These are phyloP conservation scores for Lithophane ornitopus DNA, from an alignment of 2,888 invertebrate species.

Conservation along the genomic window DNA sequence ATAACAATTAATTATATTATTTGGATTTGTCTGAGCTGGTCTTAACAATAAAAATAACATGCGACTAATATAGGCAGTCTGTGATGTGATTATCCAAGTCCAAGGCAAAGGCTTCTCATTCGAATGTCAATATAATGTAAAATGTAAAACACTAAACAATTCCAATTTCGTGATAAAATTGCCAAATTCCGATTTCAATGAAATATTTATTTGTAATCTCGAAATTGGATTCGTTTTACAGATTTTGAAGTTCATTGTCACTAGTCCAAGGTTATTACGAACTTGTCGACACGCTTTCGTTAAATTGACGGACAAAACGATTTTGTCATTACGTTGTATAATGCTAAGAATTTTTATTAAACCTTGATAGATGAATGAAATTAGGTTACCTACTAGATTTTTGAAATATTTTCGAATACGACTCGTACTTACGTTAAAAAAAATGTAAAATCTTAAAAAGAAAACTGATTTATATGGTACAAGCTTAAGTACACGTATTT, in stretches of 20 bases:
- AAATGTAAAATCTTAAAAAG: background rate
- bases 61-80: background rate
- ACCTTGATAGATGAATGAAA: conserved; percentile 22
- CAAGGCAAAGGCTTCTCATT: conserved; percentile 1
- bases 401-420: conserved; percentile 4
- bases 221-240: conserved; percentile 54
- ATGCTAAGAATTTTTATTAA: conserved; percentile 42
- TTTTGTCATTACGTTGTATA: conserved; percentile 63
- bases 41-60: conserved; percentile 4
- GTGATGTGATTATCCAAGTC: background rate
- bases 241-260: conserved; percentile 67
- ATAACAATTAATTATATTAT: too few relatives aligned
- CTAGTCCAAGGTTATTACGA: conserved; percentile 60
- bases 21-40: background rate
- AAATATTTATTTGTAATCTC: conserved; percentile 47
- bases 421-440: background rate
- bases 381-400: conserved; percentile 14
- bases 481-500: background rate
- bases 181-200: conserved; percentile 33
- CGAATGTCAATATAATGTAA: conserved; percentile 4
- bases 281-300: conserved; percentile 64
- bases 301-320: conserved; percentile 60
- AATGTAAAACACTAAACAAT: conserved; percentile 2
- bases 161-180: conserved; percentile 24
- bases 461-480: background rate